phyloP scores from a whole-genome alignment of 2,797 vertebrate species.

The Morus bassanus region DNA sequence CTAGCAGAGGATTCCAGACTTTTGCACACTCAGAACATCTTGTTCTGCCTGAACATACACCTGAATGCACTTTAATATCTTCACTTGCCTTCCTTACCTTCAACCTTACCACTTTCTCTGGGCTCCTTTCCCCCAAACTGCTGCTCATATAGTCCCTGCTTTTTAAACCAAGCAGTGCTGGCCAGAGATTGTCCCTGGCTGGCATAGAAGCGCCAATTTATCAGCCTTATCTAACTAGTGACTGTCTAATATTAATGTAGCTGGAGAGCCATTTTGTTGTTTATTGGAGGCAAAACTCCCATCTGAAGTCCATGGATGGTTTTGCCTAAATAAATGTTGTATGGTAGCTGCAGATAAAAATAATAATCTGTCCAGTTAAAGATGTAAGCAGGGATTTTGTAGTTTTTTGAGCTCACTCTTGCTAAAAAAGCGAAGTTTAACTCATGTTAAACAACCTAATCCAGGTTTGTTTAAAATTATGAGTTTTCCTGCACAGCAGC shows the following conservation, averaged over 20 bases:
- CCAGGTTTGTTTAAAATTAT: background rate
- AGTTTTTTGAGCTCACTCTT: background rate
- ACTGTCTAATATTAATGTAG: slow-evolving; percentile 22
- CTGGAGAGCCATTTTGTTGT: slow-evolving; percentile 26
- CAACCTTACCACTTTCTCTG: background rate
- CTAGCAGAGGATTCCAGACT: background rate
- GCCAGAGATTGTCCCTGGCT: background rate
- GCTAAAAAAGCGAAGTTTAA: background rate
- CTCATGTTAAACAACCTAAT: background rate
- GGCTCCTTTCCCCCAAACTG: background rate
- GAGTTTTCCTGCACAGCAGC: background rate
- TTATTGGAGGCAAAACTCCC: slow-evolving; percentile 33
- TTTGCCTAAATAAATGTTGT: slow-evolving; percentile 20
- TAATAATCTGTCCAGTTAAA: slow-evolving; percentile 30
- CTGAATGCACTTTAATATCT: background rate
- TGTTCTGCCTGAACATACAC: background rate
- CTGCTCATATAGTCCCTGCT: background rate
- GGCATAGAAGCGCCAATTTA: background rate
- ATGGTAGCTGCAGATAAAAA: slow-evolving; percentile 37
- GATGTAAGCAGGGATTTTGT: background rate
- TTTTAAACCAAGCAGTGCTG: background rate
- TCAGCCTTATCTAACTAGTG: slow-evolving; percentile 42
- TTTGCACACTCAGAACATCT: background rate
- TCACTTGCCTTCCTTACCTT: background rate
- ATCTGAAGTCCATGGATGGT: background rate